Base-by-base conservation (phyloP, 2,888 invertebrate species). In the Nycteola revayana region DNA sequence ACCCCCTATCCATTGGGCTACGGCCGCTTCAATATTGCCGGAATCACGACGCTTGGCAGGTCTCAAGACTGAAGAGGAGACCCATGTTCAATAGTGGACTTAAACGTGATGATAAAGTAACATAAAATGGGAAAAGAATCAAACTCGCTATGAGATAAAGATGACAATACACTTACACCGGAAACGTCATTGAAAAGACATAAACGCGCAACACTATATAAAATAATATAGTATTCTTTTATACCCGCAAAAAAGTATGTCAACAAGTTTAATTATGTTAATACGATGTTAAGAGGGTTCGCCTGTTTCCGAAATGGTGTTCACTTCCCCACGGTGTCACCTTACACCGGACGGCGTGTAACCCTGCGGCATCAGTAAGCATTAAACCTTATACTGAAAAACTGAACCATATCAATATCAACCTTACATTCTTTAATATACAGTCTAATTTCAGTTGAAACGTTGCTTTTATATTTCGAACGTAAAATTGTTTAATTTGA, bases 281-380 rank as follows among this genome's bases (percentile, higher is more conserved):
- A 61, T 62, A 49, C 39, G 32, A 55, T 45, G 7, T 21, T 5
- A 21, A 38, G 42, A 62, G 53, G 65, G 60, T 68, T 67, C 62
- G 50, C 61, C 61, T 64, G 61, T 60, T 53, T 51, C 63, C 58
- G 49, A 70, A 74, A 73, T 66, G 62, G 52, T 55, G 58, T 49
- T 60, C 63, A 71, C 70, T 81, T 84, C 85, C 85, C 85, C 84
- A 84, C 83, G 85, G 75, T 79, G 72, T 84, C 76, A 69, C 43
- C 66, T 85, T 85, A 82, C 83, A 79, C 83, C 81, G 84, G 84
- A 85, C 82, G 74, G 60, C 68, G 67, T 64, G 71, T 75, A 73
- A 75, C 80, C 75, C 77, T 71, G 74, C 71, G 71, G 59, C 61
- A 60, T 52, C 61, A 60, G 55, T 63, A 24, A 38, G 32, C 37